These are phyloP conservation scores for Apogon hyalosoma DNA, from an alignment of 2,797 vertebrate species.

Conservation along the genomic window DNA sequence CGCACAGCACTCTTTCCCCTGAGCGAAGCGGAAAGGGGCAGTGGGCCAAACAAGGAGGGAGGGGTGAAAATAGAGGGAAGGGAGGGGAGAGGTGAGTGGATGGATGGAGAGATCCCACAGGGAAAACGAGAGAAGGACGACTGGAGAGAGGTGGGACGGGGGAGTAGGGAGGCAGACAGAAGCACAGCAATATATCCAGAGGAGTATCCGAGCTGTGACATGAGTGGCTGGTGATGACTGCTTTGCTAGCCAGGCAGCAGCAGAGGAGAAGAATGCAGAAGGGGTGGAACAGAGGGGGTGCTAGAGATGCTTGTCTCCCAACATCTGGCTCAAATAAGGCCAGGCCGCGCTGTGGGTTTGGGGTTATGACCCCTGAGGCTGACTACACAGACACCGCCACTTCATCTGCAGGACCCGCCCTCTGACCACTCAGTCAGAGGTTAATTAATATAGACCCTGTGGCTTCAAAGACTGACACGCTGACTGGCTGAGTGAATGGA, in stretches of 20 bases:
- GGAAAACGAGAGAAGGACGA: slow-evolving; percentile 16
- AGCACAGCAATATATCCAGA: slow-evolving; percentile 37
- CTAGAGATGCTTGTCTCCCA: slow-evolving; percentile 76
- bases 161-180: slow-evolving; percentile 5
- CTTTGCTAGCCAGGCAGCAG: slow-evolving; percentile 36
- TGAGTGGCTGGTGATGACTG: slow-evolving; percentile 30
- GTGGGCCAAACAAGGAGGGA: slow-evolving; percentile 69
- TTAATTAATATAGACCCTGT: slow-evolving; percentile 90
- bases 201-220: slow-evolving; percentile 23
- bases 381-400: slow-evolving; percentile 84
- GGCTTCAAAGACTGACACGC: slow-evolving; percentile 77
- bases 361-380: slow-evolving; percentile 86
- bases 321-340: slow-evolving; percentile 94
- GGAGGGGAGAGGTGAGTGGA: slow-evolving; percentile 51
- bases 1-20: slow-evolving; percentile 56
- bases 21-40: slow-evolving; percentile 69
- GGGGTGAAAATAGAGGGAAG: slow-evolving; percentile 42
- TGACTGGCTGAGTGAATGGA: slow-evolving; percentile 38
- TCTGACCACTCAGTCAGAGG: slow-evolving; percentile 81
- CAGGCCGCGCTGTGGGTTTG: slow-evolving; percentile 74
- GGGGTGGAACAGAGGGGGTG: not conserved
- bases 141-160: slow-evolving; percentile 15
- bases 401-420: slow-evolving; percentile 76
- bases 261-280: not conserved
- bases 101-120: slow-evolving; percentile 48